Percentiles rank a stretch among this genome's conserved stretches.
These are phyloP conservation scores for Drosophila aff. DNA, from an alignment of 1,140 invertebrate species.

Conservation along the genomic window DNA sequence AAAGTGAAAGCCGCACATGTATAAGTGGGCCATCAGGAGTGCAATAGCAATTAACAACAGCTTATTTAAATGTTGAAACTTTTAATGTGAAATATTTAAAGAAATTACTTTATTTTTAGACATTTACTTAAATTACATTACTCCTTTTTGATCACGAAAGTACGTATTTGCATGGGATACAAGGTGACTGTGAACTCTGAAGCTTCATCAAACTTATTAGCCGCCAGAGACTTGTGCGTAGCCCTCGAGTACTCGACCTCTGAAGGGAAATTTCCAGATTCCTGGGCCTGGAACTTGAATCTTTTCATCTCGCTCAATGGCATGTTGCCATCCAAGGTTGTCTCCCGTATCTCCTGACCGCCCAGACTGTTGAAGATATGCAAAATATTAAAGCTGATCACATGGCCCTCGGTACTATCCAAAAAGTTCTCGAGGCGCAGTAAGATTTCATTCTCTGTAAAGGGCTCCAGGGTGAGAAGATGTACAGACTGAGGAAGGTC, in stretches of 20 bases:
- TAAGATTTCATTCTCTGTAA: constrained; percentile 89
- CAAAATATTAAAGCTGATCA: constrained; percentile 64
- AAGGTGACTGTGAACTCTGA: constrained; percentile 64
- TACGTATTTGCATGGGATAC: constrained; percentile 77
- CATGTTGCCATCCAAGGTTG: constrained; percentile 72
- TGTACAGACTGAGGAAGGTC: constrained; percentile 90
- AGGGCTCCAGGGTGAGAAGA: constrained; percentile 94
- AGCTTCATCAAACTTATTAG: constrained; percentile 39
- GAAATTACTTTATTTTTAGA: not conserved
- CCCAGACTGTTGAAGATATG: constrained; percentile 56
- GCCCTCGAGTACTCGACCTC: constrained; percentile 23
- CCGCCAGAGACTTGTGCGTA: constrained; percentile 29
- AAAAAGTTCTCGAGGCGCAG: constrained; percentile 95
- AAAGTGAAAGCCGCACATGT: constrained; percentile 26
- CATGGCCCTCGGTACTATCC: constrained; percentile 91
- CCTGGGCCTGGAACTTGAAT: constrained; percentile 67
- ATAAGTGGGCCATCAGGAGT: not conserved
- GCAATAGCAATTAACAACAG: not conserved
- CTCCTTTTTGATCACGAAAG: constrained; percentile 53
- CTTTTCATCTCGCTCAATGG: constrained; percentile 57
- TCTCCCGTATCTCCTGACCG: constrained; percentile 63
- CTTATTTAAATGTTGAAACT: not conserved
- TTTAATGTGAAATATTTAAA: not conserved
- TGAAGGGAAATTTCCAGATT: constrained; percentile 17
- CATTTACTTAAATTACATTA: not conserved